Percentiles rank a stretch among this genome's conserved stretches.
These are phyloP conservation scores for Chlamydotis undulata DNA, from an alignment of 2,113 vertebrate species.

Conservation along the genomic window DNA sequence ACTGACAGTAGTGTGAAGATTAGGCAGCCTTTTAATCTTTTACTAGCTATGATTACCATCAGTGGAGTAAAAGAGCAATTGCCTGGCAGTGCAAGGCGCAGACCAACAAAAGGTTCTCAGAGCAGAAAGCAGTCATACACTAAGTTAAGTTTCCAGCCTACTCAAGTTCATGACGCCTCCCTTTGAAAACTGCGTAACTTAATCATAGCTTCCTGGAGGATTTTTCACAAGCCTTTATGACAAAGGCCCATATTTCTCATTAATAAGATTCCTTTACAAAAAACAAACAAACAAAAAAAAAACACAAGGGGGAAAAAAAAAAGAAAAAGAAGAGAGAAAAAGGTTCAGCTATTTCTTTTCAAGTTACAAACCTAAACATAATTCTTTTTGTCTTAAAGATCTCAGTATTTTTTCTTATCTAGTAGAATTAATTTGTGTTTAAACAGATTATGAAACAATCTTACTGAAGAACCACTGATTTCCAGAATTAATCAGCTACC, in stretches of 20 bases:
- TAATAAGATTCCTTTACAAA: not conserved
- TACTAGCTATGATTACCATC: conserved; percentile 31
- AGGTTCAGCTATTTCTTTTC: not conserved
- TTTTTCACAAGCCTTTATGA: not conserved
- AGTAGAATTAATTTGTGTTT: not conserved
- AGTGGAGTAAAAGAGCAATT: conserved; percentile 23
- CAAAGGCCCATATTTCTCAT: not conserved
- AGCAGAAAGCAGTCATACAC: not conserved
- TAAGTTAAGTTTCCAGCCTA: not conserved
- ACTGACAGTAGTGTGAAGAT: conserved; percentile 2
- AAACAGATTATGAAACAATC: not conserved
- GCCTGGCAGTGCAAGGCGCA: not conserved
- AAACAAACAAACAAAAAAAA: not conserved
- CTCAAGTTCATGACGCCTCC: not conserved
- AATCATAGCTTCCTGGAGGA: not conserved
- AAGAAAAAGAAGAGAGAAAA: not conserved
- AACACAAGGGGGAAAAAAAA: too few species aligned
- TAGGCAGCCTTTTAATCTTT: conserved; percentile 50
- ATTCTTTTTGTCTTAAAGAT: not conserved
- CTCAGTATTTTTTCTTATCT: not conserved
- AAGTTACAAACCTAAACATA: not conserved
- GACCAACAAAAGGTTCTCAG: not conserved
- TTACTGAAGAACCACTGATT: not conserved
- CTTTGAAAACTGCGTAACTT: not conserved
- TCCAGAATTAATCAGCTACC: not conserved